Evolutionary conservation across 2,888 invertebrate species (phyloP).

Genomic region (Lasioglossum calceatum): DNA sequence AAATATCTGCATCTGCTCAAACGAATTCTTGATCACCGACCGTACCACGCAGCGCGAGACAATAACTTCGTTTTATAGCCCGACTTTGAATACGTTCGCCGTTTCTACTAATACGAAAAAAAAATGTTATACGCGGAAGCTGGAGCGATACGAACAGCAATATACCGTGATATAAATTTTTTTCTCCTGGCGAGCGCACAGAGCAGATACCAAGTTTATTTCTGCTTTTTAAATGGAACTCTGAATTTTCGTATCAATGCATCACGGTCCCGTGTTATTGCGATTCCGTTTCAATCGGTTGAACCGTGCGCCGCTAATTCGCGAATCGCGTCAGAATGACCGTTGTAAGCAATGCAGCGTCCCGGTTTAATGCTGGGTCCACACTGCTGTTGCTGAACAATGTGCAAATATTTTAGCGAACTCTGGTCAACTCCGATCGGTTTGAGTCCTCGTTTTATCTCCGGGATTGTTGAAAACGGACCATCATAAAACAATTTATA

Average conservation of each 20-base stretch:
- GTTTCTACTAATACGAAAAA: background rate
- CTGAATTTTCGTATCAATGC: background rate
- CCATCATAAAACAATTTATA: too few species aligned
- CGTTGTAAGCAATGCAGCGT: background rate
- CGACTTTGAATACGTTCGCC: background rate
- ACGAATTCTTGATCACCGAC: background rate
- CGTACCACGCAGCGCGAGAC: background rate
- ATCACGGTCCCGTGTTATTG: background rate
- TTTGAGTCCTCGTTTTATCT: too few species aligned
- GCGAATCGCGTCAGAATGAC: conserved; percentile 15
- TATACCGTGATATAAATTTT: background rate
- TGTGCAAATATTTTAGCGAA: too few species aligned
- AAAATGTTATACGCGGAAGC: background rate
- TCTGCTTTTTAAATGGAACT: background rate
- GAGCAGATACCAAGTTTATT: background rate
- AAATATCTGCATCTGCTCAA: background rate
- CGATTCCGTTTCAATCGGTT: background rate
- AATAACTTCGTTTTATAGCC: background rate
- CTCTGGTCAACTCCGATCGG: too few species aligned
- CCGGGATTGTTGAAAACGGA: too few species aligned
- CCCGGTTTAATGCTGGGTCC: background rate
- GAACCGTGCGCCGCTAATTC: background rate
- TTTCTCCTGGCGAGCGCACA: background rate
- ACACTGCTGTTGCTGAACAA: too few species aligned
- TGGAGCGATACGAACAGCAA: background rate